A percentile compares a stretch with the other conserved stretches of the same genome.
phyloP scores from a whole-genome alignment of 2,113 vertebrate genomes.

The Clarias gariepinus region DNA sequence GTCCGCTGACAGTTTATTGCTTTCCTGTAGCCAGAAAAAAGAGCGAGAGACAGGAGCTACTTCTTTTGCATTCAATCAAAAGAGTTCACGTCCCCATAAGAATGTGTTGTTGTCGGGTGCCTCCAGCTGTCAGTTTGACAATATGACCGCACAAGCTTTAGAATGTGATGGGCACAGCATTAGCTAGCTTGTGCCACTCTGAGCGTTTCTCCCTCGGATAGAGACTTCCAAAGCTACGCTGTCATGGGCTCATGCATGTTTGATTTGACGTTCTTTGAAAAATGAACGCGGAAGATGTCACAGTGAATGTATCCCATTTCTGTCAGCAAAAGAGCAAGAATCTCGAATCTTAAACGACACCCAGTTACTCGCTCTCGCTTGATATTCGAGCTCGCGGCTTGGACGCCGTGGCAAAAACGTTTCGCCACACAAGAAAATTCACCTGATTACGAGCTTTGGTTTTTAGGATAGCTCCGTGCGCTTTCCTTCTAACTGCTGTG shows the following conservation, averaged over 20 bases:
- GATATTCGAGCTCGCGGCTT: conserved; percentile 62
- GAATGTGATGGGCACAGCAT: conserved; percentile 49
- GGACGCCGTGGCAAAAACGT: conserved; percentile 71
- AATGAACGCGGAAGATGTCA: conserved; percentile 68
- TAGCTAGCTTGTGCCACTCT: conserved; percentile 52
- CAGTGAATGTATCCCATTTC: conserved; percentile 67
- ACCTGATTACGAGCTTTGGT: conserved; percentile 68
- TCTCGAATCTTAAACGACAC: conserved; percentile 76
- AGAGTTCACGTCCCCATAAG: conserved; percentile 38
- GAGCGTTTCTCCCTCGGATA: conserved; percentile 54
- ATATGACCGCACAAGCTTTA: conserved; percentile 47
- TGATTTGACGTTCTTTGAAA: conserved; percentile 73
- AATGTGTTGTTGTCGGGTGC: conserved; percentile 45
- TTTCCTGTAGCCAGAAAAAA: conserved; percentile 18
- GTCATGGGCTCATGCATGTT: conserved; percentile 73
- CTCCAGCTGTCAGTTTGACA: conserved; percentile 50
- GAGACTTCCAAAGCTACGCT: conserved; percentile 59
- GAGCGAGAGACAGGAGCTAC: conserved; percentile 14
- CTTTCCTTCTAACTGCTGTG: conserved; percentile 58
- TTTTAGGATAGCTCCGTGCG: conserved; percentile 60
- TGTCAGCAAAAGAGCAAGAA: conserved; percentile 58
- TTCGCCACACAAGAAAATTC: conserved; percentile 68
- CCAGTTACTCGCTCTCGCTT: conserved; percentile 61
- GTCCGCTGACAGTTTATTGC: conserved; percentile 19
- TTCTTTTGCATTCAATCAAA: conserved; percentile 44